Evolutionary conservation across 2,797 vertebrate species (phyloP).

Genomic region (Enteromius viviparus): DNA sequence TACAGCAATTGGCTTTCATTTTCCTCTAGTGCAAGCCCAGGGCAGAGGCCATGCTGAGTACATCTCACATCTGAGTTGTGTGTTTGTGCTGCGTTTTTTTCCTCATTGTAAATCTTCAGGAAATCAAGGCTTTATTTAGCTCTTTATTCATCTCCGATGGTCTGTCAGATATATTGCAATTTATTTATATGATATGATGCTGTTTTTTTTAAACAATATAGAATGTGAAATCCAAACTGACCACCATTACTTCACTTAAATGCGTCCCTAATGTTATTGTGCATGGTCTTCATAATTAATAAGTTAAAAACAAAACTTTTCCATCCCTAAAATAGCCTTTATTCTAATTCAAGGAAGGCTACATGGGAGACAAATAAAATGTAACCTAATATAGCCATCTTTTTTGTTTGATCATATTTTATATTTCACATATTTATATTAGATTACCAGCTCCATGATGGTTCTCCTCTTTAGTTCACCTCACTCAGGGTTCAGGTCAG

Average conservation of each 20-base stretch:
- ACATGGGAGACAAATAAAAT: not conserved
- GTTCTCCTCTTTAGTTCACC: too few species aligned
- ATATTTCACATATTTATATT: not conserved
- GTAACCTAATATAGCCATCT: not conserved
- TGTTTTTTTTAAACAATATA: not conserved
- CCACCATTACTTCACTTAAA: not conserved
- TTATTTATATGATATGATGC: not conserved
- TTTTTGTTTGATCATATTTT: not conserved
- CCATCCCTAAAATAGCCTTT: not conserved
- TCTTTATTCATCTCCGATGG: not conserved
- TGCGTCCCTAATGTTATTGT: not conserved
- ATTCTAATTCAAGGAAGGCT: not conserved
- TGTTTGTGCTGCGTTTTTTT: not conserved
- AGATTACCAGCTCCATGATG: too few species aligned
- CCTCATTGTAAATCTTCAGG: not conserved
- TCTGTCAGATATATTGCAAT: not conserved
- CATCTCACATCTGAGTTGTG: not conserved
- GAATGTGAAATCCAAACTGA: not conserved
- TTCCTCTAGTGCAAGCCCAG: conserved; percentile 30
- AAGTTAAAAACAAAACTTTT: too few species aligned
- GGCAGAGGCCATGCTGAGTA: conserved; percentile 29
- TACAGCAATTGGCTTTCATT: conserved; percentile 61
- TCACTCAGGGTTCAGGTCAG: too few species aligned
- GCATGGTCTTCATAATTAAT: not conserved
- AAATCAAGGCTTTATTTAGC: not conserved